phyloP scores from a whole-genome alignment of 2,888 invertebrate species.

The Amphipoea oculea region DNA sequence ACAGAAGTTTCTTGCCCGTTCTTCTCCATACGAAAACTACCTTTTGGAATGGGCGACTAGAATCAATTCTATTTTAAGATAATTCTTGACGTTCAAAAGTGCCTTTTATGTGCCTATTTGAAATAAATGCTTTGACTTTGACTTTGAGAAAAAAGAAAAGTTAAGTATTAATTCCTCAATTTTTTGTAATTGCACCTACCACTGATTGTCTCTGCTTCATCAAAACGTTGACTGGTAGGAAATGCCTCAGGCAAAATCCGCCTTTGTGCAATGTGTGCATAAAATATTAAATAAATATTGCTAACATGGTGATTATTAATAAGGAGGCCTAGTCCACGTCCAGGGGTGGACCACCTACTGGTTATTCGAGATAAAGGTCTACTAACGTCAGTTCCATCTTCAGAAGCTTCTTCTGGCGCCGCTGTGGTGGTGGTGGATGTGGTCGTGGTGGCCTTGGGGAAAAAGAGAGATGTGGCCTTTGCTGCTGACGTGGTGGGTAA shows the following conservation, averaged over 20 bases:
- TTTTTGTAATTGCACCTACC: background rate
- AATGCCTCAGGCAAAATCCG: background rate
- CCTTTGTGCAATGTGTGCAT: background rate
- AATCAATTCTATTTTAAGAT: too few relatives aligned
- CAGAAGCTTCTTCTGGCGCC: slow-evolving; percentile 79
- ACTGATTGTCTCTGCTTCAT: background rate
- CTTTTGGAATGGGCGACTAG: too few relatives aligned
- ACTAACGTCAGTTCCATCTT: slow-evolving; percentile 80
- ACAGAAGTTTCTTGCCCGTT: too few relatives aligned
- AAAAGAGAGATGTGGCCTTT: slow-evolving; percentile 91
- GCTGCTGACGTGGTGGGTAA: slow-evolving; percentile 88
- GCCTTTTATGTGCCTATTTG: too few relatives aligned
- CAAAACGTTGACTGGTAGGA: background rate
- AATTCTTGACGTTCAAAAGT: too few relatives aligned
- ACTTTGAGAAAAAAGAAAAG: too few relatives aligned
- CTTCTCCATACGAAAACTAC: too few relatives aligned
- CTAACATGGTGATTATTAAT: background rate
- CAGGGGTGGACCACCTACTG: background rate
- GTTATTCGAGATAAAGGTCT: background rate
- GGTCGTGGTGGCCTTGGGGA: slow-evolving; percentile 85
- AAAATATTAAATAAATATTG: background rate
- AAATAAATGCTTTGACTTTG: too few relatives aligned
- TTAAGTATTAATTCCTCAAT: too few relatives aligned
- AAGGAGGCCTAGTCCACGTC: background rate
- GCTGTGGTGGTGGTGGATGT: slow-evolving; percentile 82